Evolutionary conservation across 2,113 vertebrate species (phyloP).

Genomic region (Machaerirhynchus nigripectus): DNA sequence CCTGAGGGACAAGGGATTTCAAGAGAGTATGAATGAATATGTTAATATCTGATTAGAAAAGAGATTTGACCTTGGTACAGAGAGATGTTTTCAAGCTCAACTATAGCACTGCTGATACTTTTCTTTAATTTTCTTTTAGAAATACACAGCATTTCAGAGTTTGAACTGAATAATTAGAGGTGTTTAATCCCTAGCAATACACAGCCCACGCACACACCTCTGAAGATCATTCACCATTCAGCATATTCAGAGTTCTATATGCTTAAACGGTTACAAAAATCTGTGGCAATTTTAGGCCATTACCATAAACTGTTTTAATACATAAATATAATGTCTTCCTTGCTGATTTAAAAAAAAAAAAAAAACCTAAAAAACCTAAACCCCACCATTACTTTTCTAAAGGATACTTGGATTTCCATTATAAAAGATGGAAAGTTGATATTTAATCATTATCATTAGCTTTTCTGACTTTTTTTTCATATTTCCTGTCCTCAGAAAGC

Average conservation of each 20-base stretch:
- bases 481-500: background rate
- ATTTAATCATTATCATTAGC: background rate
- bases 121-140: background rate
- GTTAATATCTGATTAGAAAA: slow-evolving; percentile 10
- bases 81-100: background rate
- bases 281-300: background rate
- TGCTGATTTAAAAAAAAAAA: background rate
- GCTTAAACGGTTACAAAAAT: background rate
- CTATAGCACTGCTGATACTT: background rate
- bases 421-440: background rate
- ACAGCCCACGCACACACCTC: background rate
- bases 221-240: background rate
- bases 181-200: background rate
- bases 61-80: background rate
- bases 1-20: background rate
- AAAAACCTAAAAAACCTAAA: background rate
- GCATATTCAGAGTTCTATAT: background rate
- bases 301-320: background rate
- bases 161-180: background rate
- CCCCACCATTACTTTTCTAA: background rate
- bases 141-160: background rate
- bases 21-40: background rate
- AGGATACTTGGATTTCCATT: background rate
- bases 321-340: background rate
- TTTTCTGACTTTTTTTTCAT: background rate